These are phyloP conservation scores for Stenodema calcarata DNA, from an alignment of 2,888 invertebrate genomes.

Conservation along the genomic window DNA sequence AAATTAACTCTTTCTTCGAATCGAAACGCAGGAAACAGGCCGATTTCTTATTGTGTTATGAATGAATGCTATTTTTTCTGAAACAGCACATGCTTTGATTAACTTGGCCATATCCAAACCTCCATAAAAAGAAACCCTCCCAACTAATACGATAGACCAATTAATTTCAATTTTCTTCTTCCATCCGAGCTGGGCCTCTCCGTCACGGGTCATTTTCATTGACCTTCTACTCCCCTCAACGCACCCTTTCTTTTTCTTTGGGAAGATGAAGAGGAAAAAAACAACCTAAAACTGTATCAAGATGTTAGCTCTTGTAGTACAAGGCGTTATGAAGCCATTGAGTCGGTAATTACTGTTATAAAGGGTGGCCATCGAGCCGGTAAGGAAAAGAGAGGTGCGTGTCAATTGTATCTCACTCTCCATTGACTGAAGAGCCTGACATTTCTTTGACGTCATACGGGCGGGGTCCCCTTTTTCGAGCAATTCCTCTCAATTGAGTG, in stretches of 20 bases:
- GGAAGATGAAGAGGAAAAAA: background rate
- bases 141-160: background rate
- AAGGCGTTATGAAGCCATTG: background rate
- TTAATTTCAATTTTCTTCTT: slow-evolving; percentile 32
- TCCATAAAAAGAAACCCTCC: background rate
- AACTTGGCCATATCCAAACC: background rate
- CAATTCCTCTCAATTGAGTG: slow-evolving; percentile 9
- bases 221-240: background rate
- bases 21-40: too few species aligned
- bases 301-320: background rate
- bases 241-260: background rate
- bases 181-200: background rate
- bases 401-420: slow-evolving; percentile 24
- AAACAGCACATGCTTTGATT: background rate
- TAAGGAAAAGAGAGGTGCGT: slow-evolving; percentile 11
- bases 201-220: slow-evolving; percentile 35
- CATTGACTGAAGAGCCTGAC: slow-evolving; percentile 11
- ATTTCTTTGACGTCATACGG: slow-evolving; percentile 30
- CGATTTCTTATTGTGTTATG: too few species aligned
- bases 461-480: background rate
- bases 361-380: background rate
- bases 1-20: too few species aligned
- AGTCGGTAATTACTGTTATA: background rate
- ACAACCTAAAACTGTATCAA: background rate
- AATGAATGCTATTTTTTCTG: background rate